phyloP scores from a whole-genome alignment of 2,797 vertebrate species.

The Enteromius radiatus region DNA sequence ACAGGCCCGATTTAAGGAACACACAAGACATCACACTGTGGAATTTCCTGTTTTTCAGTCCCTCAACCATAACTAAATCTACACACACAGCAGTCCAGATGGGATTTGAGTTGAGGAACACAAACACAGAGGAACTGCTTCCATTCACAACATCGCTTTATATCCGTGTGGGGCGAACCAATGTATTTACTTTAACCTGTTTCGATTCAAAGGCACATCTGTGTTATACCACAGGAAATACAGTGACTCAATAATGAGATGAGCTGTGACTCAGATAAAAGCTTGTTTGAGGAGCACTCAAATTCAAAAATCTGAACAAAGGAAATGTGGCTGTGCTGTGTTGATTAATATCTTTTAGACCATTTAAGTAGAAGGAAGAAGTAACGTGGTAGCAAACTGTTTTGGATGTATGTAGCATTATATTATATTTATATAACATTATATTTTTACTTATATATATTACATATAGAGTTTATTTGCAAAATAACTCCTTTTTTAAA shows the following conservation, averaged over 20 bases:
- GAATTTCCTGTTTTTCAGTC: slow-evolving; percentile 59
- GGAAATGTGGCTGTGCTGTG: not conserved
- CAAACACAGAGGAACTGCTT: slow-evolving; percentile 37
- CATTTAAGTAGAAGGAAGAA: not conserved
- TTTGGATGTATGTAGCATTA: not conserved
- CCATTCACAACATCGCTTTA: slow-evolving; percentile 41
- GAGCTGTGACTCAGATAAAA: slow-evolving; percentile 2
- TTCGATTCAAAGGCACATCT: slow-evolving; percentile 17
- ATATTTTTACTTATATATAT: no score
- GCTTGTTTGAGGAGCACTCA: not conserved
- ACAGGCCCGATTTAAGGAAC: slow-evolving; percentile 23
- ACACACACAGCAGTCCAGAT: slow-evolving; percentile 51
- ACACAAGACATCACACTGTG: slow-evolving; percentile 35
- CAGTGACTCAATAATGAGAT: slow-evolving; percentile 1
- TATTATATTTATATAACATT: no score
- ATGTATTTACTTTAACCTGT: slow-evolving; percentile 17
- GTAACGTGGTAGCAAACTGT: not conserved
- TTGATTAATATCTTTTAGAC: not conserved
- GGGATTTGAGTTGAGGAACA: slow-evolving; percentile 36
- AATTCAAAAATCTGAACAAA: not conserved
- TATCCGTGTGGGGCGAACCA: not conserved
- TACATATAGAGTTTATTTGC: no score
- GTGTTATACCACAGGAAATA: not conserved
- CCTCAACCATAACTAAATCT: slow-evolving; percentile 25
- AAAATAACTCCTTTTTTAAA: no score